Percentiles rank a stretch among this genome's conserved stretches.
Evolutionary conservation across 23 tunicate species (phyloP).

Genomic region (Trididemnum miniatum): DNA sequence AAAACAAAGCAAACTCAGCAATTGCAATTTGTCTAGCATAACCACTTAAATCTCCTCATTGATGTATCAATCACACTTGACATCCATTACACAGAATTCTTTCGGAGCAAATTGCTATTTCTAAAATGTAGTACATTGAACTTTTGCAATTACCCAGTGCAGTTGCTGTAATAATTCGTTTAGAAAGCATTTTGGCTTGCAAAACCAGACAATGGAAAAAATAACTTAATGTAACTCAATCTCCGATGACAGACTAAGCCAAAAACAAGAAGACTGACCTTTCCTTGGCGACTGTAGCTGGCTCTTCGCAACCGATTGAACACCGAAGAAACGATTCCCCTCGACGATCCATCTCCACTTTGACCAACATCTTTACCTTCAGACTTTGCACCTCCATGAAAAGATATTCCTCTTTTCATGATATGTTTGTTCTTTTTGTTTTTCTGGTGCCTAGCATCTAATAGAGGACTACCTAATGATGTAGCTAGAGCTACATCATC

Average conservation of each 20-base stretch:
- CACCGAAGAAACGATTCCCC: slow-evolving; percentile 22
- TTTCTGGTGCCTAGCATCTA: slow-evolving; percentile 1
- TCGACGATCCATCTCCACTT: neutral
- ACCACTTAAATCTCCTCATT: too few species aligned
- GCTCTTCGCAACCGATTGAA: slow-evolving; percentile 52
- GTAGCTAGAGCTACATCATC: slow-evolving; percentile 36
- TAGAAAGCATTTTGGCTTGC: too few species aligned
- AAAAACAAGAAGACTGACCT: neutral
- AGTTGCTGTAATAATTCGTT: too few species aligned
- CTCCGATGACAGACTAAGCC: neutral
- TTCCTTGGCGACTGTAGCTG: slow-evolving; percentile 33
- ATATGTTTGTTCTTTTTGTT: neutral
- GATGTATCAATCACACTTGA: too few species aligned
- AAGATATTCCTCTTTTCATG: slow-evolving; percentile 30
- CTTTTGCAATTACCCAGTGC: too few species aligned
- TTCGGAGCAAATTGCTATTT: too few species aligned
- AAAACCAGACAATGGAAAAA: too few species aligned
- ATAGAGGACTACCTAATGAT: neutral
- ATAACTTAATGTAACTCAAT: too few species aligned
- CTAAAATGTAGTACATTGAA: too few species aligned
- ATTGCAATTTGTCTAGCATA: too few species aligned
- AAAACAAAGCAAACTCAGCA: too few species aligned
- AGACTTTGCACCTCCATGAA: neutral
- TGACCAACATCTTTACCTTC: neutral
- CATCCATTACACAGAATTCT: too few species aligned